Evolutionary conservation across 2,113 vertebrate genomes (phyloP).

Genomic region (Istiophorus platypterus): DNA sequence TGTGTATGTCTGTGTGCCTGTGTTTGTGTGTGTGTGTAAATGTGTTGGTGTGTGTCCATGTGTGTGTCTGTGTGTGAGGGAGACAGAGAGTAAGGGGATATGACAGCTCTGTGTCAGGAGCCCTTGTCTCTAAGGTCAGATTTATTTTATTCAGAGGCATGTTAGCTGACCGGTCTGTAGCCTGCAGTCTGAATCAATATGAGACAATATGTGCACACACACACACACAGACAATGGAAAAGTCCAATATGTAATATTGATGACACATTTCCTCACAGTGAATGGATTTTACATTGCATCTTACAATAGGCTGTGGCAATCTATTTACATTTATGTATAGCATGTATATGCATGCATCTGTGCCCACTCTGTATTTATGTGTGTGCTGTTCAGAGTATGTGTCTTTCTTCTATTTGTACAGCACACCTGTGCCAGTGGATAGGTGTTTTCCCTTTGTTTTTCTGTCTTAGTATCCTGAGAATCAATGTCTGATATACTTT

Average conservation of each 20-base stretch:
- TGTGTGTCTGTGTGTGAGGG: constrained; percentile 5
- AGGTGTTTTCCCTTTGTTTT: background rate
- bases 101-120: constrained; percentile 73
- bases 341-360: background rate
- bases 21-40: constrained; percentile 1
- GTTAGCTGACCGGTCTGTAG: constrained; percentile 68
- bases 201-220: constrained; percentile 35
- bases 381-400: constrained; percentile 12
- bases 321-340: constrained; percentile 47
- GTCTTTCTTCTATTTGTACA: background rate
- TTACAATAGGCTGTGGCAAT: constrained; percentile 34
- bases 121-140: constrained; percentile 62
- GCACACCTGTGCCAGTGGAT: background rate
- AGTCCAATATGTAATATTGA: constrained; percentile 54
- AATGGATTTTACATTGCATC: constrained; percentile 37
- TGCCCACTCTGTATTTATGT: background rate
- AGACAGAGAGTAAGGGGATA: constrained; percentile 50
- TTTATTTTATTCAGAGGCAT: constrained; percentile 73
- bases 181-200: constrained; percentile 68
- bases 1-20: constrained; percentile 14
- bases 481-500: background rate
- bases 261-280: constrained; percentile 60
- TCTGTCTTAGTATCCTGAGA: background rate
- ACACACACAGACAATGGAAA: constrained; percentile 32
- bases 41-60: background rate